These are phyloP conservation scores for Netelia melanura DNA, from an alignment of 2,888 invertebrate genomes.

Conservation along the genomic window DNA sequence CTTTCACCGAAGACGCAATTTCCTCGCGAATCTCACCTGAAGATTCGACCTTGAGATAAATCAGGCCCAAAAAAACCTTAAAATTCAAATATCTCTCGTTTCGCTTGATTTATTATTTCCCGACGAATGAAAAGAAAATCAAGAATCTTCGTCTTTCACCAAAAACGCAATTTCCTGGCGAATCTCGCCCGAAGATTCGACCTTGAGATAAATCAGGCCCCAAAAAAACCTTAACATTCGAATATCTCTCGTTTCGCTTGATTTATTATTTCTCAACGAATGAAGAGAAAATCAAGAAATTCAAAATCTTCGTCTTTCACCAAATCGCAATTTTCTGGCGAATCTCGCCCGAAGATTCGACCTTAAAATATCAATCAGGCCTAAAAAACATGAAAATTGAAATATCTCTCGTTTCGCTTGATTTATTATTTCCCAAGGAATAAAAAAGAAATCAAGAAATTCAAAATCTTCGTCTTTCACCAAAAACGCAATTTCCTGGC, in stretches of 20 bases:
- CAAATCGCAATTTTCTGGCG: no score
- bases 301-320: background rate
- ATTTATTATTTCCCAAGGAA: no score
- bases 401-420: no score
- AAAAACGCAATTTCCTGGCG: no score
- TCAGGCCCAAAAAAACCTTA: background rate
- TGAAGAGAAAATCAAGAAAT: background rate
- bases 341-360: background rate
- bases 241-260: background rate
- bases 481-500: no score
- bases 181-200: background rate
- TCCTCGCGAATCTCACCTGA: background rate
- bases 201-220: background rate
- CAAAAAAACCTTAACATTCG: background rate
- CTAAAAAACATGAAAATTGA: no score
- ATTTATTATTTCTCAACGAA: background rate
- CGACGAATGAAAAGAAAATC: background rate
- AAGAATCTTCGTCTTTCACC: background rate
- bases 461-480: no score
- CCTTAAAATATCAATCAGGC: no score
- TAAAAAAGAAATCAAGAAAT: no score
- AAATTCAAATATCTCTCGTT: background rate
- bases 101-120: background rate
- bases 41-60: background rate
- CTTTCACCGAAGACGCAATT: no score